Conservation (phyloP, 2,888 invertebrate genomes). For the Dichetophora obliterata region DNA sequence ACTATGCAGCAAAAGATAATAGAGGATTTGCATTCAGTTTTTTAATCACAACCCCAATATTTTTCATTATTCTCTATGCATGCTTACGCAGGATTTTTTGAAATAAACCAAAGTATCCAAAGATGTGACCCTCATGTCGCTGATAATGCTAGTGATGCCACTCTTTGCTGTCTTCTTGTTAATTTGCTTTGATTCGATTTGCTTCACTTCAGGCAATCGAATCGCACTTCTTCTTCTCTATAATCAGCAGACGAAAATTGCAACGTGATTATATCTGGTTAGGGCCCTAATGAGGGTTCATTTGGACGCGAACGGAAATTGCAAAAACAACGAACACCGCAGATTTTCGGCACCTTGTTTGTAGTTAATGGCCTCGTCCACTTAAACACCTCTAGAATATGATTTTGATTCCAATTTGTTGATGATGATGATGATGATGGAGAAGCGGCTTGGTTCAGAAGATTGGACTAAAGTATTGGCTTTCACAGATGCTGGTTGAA, state of each 20-base stretch:
- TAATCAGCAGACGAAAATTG: constrained; percentile 57
- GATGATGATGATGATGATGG: constrained; percentile 27
- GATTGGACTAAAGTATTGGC: not conserved
- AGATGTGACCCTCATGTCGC: not conserved
- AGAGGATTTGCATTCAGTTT: too few relatives aligned
- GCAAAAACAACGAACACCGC: constrained; percentile 41
- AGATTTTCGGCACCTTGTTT: constrained; percentile 53
- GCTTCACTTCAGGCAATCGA: constrained; percentile 20
- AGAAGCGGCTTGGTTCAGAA: not conserved
- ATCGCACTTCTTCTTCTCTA: constrained; percentile 32
- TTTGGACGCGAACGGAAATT: constrained; percentile 63
- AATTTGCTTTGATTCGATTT: constrained; percentile 18
- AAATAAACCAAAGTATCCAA: too few relatives aligned
- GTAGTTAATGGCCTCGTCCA: constrained; percentile 36
- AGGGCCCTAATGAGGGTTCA: constrained; percentile 64
- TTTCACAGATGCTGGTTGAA: constrained; percentile 8
- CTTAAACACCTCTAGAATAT: constrained; percentile 36
- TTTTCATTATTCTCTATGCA: too few relatives aligned
- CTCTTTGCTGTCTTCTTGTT: not conserved
- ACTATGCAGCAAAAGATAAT: too few relatives aligned
- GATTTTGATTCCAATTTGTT: constrained; percentile 38
- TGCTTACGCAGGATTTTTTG: too few relatives aligned
- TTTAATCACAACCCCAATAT: too few relatives aligned
- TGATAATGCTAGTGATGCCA: not conserved
- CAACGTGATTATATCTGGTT: constrained; percentile 60